Evolutionary conservation across 2,113 vertebrate species (phyloP).

Genomic region (Dasyprocta punctata): DNA sequence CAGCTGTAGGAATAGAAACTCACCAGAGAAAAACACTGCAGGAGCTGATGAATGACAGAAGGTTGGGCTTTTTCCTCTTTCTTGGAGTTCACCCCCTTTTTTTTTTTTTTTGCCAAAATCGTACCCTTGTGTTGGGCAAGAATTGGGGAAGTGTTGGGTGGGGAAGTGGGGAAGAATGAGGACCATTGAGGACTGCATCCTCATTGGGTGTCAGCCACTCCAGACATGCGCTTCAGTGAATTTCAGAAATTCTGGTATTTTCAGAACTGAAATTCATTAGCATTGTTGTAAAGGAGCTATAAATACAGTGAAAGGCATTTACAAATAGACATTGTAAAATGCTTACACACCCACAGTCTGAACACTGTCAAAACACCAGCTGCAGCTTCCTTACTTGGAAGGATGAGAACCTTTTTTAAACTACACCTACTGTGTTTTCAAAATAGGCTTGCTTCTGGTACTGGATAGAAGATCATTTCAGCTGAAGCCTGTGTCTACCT

Average conservation of each 20-base stretch:
- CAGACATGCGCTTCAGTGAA: constrained; percentile 56
- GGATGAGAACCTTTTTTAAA: constrained; percentile 79
- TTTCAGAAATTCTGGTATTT: constrained; percentile 71
- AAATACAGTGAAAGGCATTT: constrained; percentile 81
- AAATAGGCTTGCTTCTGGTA: constrained; percentile 74
- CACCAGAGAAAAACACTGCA: neutral
- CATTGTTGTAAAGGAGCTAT: constrained; percentile 80
- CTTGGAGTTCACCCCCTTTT: constrained; percentile 31
- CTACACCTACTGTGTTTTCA: constrained; percentile 81
- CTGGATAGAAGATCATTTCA: constrained; percentile 61
- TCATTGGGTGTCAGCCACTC: constrained; percentile 40
- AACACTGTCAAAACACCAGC: constrained; percentile 82
- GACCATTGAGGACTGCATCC: neutral
- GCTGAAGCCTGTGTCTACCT: constrained; percentile 44
- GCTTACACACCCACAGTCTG: constrained; percentile 81
- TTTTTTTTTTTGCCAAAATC: constrained; percentile 55
- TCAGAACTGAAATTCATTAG: constrained; percentile 77
- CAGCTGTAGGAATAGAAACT: constrained; percentile 1
- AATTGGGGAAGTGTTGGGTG: no score
- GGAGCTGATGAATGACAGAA: constrained; percentile 42
- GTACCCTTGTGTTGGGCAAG: neutral
- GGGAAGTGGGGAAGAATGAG: neutral
- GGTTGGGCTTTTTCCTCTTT: neutral
- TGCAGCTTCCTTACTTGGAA: constrained; percentile 79
- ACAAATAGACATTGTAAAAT: constrained; percentile 82